These are phyloP conservation scores for Orientallactaga bullata DNA, from an alignment of 2,113 vertebrate species.

Conservation along the genomic window DNA sequence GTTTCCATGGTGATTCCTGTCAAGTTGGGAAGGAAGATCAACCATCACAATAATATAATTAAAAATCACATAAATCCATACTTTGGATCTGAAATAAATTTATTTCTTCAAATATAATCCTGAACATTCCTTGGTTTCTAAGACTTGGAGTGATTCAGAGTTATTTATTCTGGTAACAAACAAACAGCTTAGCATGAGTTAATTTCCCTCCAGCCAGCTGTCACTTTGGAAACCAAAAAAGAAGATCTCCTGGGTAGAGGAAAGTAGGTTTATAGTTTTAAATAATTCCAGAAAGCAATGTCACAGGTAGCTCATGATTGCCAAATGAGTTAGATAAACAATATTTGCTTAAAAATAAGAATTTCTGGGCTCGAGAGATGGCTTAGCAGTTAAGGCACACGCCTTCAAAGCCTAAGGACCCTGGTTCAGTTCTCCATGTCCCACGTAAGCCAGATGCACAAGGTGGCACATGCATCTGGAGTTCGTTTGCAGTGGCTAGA, in stretches of 20 bases:
- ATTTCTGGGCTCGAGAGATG: too few species aligned
- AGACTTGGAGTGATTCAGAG: not conserved
- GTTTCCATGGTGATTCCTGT: too few species aligned
- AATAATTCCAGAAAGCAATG: constrained; percentile 60
- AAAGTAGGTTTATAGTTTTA: constrained; percentile 42
- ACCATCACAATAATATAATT: not conserved
- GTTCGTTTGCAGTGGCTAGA: too few species aligned
- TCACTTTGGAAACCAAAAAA: constrained; percentile 53
- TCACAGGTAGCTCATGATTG: constrained; percentile 25
- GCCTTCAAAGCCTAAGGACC: too few species aligned
- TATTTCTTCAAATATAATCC: constrained; percentile 8
- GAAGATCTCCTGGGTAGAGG: not conserved
- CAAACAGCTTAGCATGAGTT: constrained; percentile 27
- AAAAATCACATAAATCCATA: constrained; percentile 1
- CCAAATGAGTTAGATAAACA: constrained; percentile 43
- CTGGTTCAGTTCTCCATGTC: too few species aligned
- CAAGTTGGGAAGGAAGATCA: too few species aligned
- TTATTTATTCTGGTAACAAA: not conserved
- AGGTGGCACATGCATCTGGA: too few species aligned
- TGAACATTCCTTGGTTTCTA: not conserved
- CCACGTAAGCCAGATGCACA: too few species aligned
- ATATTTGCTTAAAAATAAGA: constrained; percentile 27
- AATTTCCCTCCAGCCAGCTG: constrained; percentile 39
- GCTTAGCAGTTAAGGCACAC: too few species aligned
- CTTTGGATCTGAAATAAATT: not conserved